phyloP scores from a whole-genome alignment of 2,888 invertebrate species.

The Lingula anatina region DNA sequence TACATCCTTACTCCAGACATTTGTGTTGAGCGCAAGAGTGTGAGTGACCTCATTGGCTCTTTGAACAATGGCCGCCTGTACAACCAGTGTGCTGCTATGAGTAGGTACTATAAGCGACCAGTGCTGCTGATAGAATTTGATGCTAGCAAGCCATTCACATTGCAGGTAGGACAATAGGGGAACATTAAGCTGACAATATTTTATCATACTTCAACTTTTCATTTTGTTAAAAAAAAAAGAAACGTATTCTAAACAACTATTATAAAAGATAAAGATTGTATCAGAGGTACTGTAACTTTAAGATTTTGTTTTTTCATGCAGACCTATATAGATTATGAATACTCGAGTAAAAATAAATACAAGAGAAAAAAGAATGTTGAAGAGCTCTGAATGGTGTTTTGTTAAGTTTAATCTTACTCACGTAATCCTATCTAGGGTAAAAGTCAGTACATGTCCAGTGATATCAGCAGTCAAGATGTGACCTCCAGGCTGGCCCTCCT shows the following conservation, averaged over 20 bases:
- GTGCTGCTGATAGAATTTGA: slow-evolving; percentile 92
- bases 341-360: no score
- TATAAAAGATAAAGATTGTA: no score
- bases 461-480: slow-evolving; percentile 72
- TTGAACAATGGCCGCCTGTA: slow-evolving; percentile 90
- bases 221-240: no score
- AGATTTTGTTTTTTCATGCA: no score
- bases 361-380: no score
- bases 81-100: slow-evolving; percentile 93
- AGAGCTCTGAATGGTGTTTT: no score
- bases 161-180: slow-evolving; percentile 62
- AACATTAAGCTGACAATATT: no score
- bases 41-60: slow-evolving; percentile 93
- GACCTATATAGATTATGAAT: no score
- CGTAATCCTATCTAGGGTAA: slow-evolving; percentile 71
- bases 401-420: no score
- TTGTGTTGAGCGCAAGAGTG: slow-evolving; percentile 93
- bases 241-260: no score
- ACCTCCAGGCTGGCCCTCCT: slow-evolving; percentile 83
- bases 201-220: no score
- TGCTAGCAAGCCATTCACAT: slow-evolving; percentile 80
- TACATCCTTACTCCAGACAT: slow-evolving; percentile 95
- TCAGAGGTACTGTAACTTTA: no score
- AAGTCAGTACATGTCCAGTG: slow-evolving; percentile 66
- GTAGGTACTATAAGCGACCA: slow-evolving; percentile 56